Conservation (phyloP, 2,113 vertebrate genomes). For the Tiliqua scincoides region DNA sequence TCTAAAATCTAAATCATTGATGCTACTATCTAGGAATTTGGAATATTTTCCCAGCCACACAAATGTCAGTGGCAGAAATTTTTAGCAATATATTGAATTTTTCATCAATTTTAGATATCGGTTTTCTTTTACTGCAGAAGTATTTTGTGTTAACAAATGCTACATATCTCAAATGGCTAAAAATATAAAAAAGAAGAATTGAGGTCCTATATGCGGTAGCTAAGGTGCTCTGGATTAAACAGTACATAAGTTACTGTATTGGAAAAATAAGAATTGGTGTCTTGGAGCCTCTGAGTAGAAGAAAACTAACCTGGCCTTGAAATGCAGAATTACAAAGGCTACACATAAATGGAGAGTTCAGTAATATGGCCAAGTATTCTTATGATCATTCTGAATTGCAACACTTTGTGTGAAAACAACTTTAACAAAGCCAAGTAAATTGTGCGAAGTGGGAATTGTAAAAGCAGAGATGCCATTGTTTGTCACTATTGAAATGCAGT, state of each 20-base stretch:
- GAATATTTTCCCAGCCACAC: neutral
- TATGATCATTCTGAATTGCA: slow-evolving; percentile 47
- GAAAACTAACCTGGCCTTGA: slow-evolving; percentile 57
- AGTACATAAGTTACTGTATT: neutral
- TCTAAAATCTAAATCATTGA: neutral
- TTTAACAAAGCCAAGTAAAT: slow-evolving; percentile 31
- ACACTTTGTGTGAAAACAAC: slow-evolving; percentile 33
- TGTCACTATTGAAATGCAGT: slow-evolving; percentile 14
- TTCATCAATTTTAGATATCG: neutral
- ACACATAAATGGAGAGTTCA: slow-evolving; percentile 42
- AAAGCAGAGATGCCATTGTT: slow-evolving; percentile 35
- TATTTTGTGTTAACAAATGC: neutral
- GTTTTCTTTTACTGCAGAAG: neutral
- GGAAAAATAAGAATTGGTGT: neutral
- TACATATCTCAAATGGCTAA: neutral
- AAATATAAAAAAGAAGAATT: neutral
- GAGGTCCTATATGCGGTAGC: neutral
- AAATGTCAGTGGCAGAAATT: neutral
- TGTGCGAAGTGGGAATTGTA: slow-evolving; percentile 23
- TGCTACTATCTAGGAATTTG: neutral
- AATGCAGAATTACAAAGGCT: slow-evolving; percentile 35
- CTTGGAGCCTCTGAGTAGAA: slow-evolving; percentile 5
- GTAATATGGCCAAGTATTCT: slow-evolving; percentile 49
- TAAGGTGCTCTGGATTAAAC: slow-evolving; percentile 36
- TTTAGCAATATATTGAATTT: neutral